Percentiles rank a stretch among this genome's conserved stretches.
These are phyloP conservation scores for Saxicola maurus DNA, from an alignment of 2,797 vertebrate species.

Conservation along the genomic window DNA sequence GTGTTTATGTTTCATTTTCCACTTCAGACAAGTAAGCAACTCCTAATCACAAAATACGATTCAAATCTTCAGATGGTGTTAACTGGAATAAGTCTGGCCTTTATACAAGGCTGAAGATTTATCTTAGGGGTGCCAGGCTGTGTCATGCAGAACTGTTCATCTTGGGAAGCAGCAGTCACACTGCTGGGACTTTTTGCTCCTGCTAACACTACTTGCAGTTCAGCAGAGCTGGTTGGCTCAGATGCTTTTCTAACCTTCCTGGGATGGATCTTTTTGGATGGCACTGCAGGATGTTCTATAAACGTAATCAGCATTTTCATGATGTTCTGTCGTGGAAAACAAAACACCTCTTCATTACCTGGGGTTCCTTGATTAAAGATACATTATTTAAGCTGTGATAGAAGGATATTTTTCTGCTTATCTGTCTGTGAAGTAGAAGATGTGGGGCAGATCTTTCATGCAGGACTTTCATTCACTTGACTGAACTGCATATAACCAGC, in stretches of 20 bases:
- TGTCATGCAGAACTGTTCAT: not conserved
- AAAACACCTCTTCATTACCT: not conserved
- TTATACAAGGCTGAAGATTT: not conserved
- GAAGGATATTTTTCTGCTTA: not conserved
- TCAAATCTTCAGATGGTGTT: not conserved
- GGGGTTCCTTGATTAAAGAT: not conserved
- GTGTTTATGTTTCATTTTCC: not conserved
- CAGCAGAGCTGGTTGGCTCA: not conserved
- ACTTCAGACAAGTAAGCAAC: not conserved
- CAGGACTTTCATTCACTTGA: not conserved
- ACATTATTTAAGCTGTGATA: not conserved
- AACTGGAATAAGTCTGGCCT: not conserved
- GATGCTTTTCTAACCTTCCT: not conserved
- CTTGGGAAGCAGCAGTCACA: not conserved
- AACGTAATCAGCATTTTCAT: not conserved
- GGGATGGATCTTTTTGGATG: not conserved
- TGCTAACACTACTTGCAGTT: not conserved
- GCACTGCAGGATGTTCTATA: not conserved
- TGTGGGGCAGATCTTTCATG: not conserved
- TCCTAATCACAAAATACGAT: not conserved
- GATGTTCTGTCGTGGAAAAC: not conserved
- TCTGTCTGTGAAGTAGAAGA: not conserved
- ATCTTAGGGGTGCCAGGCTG: not conserved
- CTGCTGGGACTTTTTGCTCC: not conserved
- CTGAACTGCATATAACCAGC: not conserved